phyloP scores from a whole-genome alignment of 2,113 vertebrate genomes.

The Callorhinus ursinus region DNA sequence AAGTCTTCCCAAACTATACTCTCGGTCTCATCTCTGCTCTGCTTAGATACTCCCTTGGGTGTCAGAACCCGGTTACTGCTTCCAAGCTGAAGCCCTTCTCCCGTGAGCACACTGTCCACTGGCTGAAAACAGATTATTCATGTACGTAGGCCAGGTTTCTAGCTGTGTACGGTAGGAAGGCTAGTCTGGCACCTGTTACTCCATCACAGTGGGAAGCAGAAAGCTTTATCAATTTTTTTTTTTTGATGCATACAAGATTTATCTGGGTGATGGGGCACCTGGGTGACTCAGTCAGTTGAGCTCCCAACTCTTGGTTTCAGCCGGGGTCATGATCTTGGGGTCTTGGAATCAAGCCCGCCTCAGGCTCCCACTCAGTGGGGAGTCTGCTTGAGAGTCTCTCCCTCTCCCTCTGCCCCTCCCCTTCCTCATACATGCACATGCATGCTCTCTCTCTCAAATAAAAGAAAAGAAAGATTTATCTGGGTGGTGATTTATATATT shows the following conservation, averaged over 20 bases:
- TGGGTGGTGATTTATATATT: neutral
- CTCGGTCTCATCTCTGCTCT: neutral
- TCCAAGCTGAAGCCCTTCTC: neutral
- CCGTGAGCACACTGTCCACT: neutral
- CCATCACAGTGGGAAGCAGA: neutral
- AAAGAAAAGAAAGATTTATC: neutral
- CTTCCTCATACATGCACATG: neutral
- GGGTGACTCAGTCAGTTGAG: neutral
- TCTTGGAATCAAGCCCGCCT: neutral
- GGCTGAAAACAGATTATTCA: neutral
- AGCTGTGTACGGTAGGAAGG: neutral
- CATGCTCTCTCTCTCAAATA: neutral
- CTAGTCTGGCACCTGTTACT: neutral
- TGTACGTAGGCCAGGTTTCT: neutral
- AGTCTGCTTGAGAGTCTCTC: neutral
- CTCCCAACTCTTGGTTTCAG: neutral
- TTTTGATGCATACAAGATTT: neutral
- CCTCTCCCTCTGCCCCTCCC: neutral
- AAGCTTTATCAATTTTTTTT: neutral
- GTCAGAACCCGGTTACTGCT: neutral
- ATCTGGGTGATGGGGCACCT: neutral
- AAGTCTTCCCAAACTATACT: neutral
- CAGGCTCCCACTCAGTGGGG: neutral
- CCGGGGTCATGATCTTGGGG: neutral
- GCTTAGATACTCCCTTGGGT: too few species aligned